These are phyloP conservation scores for Epinotia demarniana DNA, from an alignment of 2,888 invertebrate species.

Conservation along the genomic window DNA sequence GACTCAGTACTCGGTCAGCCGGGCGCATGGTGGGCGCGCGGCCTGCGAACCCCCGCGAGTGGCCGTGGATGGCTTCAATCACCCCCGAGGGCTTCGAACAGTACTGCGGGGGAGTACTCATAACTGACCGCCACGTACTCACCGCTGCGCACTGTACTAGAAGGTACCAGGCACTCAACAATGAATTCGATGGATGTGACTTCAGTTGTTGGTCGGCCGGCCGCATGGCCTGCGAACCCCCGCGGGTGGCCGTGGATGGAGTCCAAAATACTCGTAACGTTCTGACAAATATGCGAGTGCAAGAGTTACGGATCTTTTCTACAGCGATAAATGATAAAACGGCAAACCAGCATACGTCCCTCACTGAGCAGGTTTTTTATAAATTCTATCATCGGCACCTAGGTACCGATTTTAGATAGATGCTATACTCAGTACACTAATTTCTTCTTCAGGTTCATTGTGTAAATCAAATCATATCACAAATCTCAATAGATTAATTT, in stretches of 20 bases:
- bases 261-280: constrained; percentile 63
- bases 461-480: too few relatives aligned
- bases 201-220: constrained; percentile 78
- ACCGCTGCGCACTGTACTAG: constrained; percentile 91
- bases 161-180: constrained; percentile 67
- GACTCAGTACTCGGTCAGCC: constrained; percentile 79
- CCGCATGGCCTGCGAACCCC: constrained; percentile 85
- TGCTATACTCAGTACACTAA: too few relatives aligned
- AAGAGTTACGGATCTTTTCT: too few relatives aligned
- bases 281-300: too few relatives aligned
- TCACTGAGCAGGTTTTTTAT: too few relatives aligned
- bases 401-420: too few relatives aligned
- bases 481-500: too few relatives aligned
- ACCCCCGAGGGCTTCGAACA: constrained; percentile 85
- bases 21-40: constrained; percentile 86
- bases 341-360: too few relatives aligned
- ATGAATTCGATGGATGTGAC: constrained; percentile 77
- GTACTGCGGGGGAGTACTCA: constrained; percentile 92
- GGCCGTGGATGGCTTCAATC: constrained; percentile 94
- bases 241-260: constrained; percentile 95
- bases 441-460: too few relatives aligned
- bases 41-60: constrained; percentile 87
- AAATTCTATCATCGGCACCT: too few relatives aligned
- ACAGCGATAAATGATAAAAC: too few relatives aligned
- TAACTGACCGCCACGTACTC: constrained; percentile 91